Base-by-base conservation (phyloP, 2,113 vertebrate species). In the Ptychochromis oligacanthus region DNA sequence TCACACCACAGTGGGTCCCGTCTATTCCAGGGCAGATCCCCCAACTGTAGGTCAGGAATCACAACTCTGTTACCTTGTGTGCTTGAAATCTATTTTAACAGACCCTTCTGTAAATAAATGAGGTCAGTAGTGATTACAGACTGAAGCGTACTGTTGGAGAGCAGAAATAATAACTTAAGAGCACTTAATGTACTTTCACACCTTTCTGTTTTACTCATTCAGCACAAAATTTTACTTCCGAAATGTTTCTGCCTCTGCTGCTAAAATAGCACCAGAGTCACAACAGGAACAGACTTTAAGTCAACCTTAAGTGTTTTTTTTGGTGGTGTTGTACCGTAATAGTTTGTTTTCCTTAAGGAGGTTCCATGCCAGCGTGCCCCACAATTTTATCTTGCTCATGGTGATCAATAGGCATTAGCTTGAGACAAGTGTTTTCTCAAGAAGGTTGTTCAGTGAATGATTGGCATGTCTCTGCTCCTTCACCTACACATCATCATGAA, bases 331-430 rank as follows among this genome's bases (percentile, higher is more conserved):
- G 20, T 56, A 57, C 55, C 52, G 49, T 67, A 75, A 83, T 82
- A 61, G 77, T 87, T 83, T 89, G 84, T 87, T 91, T 90, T 70
- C 49, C 77, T 82, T 76, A 7, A 61, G 80, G 77, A 59, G 54
- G 74, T 84, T 84, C 31, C 20, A 26, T 78, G 79, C 77, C 87
- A 85, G 83, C 58, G 1, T 70, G 83, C 52, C 77, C 81, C 67
- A 60, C 88, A 86, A 46, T 86, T 83, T 87, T 82, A 70, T 61
- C 76, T 67, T 2, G 11, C 80, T 84, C 75, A 31, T 22, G 52
- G 70, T 89, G 89, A 91, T 91, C 91, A 88, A 91, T 90, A 89
- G 79, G 80, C 72, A 84, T 91, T 91, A 89, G 38, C 80, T 88
- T 40, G 57, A 88, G 85, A 92, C 84, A 87, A 84, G 65, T 87